Conservation (phyloP, 2,797 vertebrate species). For the Limosa lapponica region DNA sequence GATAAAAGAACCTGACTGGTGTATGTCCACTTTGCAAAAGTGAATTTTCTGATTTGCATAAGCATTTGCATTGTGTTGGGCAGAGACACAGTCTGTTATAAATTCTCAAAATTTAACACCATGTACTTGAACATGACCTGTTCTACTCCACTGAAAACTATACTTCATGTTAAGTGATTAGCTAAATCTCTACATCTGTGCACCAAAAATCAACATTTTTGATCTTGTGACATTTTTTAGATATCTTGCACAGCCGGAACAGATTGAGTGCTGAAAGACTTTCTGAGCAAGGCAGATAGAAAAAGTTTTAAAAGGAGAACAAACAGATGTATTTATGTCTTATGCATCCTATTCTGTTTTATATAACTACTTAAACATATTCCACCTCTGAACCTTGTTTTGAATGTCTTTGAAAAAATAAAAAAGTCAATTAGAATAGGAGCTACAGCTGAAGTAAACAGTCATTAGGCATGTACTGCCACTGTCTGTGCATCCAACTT, state of each 20-base stretch:
- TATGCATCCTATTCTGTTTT: background rate
- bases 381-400: background rate
- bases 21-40: background rate
- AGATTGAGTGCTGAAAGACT: background rate
- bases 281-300: background rate
- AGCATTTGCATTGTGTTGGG: background rate
- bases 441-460: conserved; percentile 27
- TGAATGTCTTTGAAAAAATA: background rate
- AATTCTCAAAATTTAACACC: background rate
- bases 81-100: background rate
- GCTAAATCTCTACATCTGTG: background rate
- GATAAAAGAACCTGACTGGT: background rate
- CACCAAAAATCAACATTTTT: background rate
- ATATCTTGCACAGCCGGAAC: background rate
- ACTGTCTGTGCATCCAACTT: conserved; percentile 13
- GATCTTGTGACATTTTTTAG: background rate
- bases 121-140: background rate
- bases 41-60: background rate
- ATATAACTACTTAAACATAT: background rate
- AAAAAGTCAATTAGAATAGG: conserved; percentile 12
- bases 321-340: background rate
- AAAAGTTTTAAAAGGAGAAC: background rate
- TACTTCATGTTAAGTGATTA: background rate
- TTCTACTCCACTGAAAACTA: background rate
- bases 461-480: conserved; percentile 9